phyloP scores from a whole-genome alignment of 2,888 invertebrate species.

The Metallyticus violacea region DNA sequence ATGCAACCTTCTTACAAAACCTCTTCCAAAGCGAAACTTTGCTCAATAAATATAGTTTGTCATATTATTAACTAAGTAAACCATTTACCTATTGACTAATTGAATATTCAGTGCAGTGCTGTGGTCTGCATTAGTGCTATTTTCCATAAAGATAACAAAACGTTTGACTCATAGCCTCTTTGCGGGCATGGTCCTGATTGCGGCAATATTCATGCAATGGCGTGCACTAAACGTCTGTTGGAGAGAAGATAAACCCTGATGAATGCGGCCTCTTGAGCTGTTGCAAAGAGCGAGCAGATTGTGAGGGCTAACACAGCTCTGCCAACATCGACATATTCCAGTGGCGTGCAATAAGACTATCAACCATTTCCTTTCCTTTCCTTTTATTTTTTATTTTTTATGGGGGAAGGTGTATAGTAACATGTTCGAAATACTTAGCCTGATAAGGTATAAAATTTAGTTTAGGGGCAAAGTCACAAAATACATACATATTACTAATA shows the following conservation, averaged over 20 bases:
- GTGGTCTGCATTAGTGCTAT: no score
- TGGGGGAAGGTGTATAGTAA: no score
- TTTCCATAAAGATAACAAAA: neutral
- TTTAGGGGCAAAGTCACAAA: no score
- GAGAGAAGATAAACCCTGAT: neutral
- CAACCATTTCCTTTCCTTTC: no score
- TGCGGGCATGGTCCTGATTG: neutral
- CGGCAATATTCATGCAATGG: neutral
- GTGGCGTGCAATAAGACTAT: neutral
- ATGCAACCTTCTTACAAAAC: neutral
- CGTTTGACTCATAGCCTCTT: neutral
- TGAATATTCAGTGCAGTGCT: neutral
- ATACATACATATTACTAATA: no score
- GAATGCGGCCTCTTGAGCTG: neutral
- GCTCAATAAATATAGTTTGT: no score
- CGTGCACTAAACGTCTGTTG: neutral
- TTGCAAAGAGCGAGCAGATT: neutral
- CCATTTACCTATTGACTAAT: neutral
- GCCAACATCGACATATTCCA: neutral
- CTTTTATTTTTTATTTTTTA: no score
- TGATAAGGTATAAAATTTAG: no score
- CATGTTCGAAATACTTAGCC: no score
- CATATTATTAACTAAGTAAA: neutral
- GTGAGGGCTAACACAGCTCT: neutral
- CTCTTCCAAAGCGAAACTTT: no score